Evolutionary conservation across 2,797 vertebrate species (phyloP).

Genomic region (Mus spretus): DNA sequence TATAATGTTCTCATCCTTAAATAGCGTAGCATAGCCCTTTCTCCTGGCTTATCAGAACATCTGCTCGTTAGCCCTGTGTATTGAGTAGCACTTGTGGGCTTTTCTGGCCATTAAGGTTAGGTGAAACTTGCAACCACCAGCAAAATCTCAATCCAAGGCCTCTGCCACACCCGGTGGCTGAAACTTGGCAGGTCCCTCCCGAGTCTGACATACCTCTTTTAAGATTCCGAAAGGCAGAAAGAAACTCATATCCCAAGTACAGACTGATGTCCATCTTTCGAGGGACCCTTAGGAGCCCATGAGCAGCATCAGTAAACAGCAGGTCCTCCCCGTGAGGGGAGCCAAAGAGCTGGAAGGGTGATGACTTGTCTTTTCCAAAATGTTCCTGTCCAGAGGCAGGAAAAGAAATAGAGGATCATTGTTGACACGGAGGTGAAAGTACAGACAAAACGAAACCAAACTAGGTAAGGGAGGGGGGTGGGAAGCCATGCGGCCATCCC

Average conservation of each 20-base stretch:
- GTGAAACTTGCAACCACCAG: background rate
- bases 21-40: background rate
- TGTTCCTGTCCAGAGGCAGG: constrained; percentile 77
- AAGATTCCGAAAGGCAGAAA: constrained; percentile 86
- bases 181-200: background rate
- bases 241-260: constrained; percentile 91
- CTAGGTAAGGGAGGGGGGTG: background rate
- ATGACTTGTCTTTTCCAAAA: constrained; percentile 67
- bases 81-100: background rate
- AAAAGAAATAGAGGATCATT: background rate
- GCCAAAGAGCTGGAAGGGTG: constrained; percentile 90
- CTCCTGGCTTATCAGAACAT: constrained; percentile 10
- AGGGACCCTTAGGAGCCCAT: constrained; percentile 89
- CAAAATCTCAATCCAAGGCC: background rate
- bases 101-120: too few relatives aligned
- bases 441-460: background rate
- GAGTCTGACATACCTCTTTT: constrained; percentile 67
- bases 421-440: background rate
- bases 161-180: too few relatives aligned
- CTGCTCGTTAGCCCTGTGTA: background rate
- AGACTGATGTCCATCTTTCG: constrained; percentile 89
- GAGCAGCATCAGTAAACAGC: constrained; percentile 93
- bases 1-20: background rate
- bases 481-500: background rate
- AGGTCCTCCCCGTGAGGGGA: constrained; percentile 90